These are phyloP conservation scores for Meloidogyne chitwoodi DNA, from an alignment of 1,140 invertebrate species.

Conservation along the genomic window DNA sequence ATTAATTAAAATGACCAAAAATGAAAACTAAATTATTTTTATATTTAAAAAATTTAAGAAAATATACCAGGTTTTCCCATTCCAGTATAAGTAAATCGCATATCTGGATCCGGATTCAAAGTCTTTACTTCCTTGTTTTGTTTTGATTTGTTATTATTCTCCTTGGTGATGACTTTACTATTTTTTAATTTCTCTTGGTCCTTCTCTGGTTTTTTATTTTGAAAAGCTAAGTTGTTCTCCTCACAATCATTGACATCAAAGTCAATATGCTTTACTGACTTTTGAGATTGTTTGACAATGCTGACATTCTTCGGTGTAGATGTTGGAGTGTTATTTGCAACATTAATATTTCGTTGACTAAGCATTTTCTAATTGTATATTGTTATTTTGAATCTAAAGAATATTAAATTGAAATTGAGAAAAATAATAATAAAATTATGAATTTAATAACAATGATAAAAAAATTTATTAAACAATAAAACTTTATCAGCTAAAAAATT, in stretches of 20 bases:
- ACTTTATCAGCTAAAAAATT: background rate
- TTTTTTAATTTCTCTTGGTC: background rate
- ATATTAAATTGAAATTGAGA: background rate
- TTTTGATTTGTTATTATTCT: background rate
- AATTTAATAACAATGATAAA: background rate
- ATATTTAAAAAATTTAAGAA: too few relatives aligned
- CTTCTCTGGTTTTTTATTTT: background rate
- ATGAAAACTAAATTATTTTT: too few relatives aligned
- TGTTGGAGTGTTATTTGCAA: slow-evolving; percentile 6
- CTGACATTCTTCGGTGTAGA: background rate
- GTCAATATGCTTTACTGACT: background rate
- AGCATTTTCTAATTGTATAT: too few relatives aligned
- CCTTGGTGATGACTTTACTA: background rate
- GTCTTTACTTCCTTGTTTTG: background rate
- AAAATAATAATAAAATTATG: background rate
- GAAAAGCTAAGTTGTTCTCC: background rate
- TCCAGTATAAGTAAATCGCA: slow-evolving; percentile 9
- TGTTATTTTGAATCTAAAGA: background rate
- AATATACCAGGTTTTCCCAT: background rate
- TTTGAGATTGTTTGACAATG: background rate
- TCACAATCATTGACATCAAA: background rate
- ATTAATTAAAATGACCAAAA: too few relatives aligned
- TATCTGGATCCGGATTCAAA: background rate
- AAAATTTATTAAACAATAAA: background rate
- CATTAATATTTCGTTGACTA: background rate